Percentiles rank a stretch among this genome's conserved stretches.
Conservation (phyloP, 2,888 invertebrate species). For the Stictocephala bisonia region DNA sequence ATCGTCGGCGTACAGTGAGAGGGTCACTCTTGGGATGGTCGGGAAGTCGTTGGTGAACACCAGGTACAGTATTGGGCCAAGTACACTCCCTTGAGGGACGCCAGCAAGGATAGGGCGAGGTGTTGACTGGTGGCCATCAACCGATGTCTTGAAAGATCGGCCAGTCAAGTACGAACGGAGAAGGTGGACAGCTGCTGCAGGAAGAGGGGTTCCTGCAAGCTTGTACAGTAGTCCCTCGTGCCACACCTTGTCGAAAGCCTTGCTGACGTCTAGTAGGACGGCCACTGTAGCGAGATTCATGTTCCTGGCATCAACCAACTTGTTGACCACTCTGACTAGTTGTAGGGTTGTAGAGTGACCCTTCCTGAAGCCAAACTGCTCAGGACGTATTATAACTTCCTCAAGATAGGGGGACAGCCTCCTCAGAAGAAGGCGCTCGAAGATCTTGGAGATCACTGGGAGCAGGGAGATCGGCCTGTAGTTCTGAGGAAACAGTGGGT, state of each 20-base stretch:
- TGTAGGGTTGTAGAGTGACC: conserved; percentile 60
- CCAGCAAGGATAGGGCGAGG: neutral
- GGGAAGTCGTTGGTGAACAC: no score
- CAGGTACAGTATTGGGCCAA: no score
- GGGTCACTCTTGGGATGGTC: no score
- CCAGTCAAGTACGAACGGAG: neutral
- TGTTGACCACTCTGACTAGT: no score
- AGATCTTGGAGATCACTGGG: conserved; percentile 55
- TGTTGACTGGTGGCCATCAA: neutral
- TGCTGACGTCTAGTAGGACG: conserved; percentile 60
- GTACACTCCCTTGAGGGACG: neutral
- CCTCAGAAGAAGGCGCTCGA: conserved; percentile 55
- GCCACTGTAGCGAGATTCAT: no score
- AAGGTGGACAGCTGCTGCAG: neutral
- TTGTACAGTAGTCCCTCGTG: conserved; percentile 59
- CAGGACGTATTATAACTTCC: conserved; percentile 39
- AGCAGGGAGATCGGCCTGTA: conserved; percentile 58
- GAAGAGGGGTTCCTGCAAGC: conserved; percentile 49
- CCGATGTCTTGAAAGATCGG: neutral
- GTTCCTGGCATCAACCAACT: no score
- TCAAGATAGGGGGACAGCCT: conserved; percentile 52
- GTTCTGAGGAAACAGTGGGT: conserved; percentile 22
- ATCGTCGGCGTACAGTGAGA: conserved; percentile 13
- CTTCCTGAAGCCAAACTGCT: conserved; percentile 61
- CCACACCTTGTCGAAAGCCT: conserved; percentile 62